Evolutionary conservation across 2,888 invertebrate species (phyloP), one percentile per base, ranked within the genome.

Genomic region (Temnothorax rugatulus): DNA sequence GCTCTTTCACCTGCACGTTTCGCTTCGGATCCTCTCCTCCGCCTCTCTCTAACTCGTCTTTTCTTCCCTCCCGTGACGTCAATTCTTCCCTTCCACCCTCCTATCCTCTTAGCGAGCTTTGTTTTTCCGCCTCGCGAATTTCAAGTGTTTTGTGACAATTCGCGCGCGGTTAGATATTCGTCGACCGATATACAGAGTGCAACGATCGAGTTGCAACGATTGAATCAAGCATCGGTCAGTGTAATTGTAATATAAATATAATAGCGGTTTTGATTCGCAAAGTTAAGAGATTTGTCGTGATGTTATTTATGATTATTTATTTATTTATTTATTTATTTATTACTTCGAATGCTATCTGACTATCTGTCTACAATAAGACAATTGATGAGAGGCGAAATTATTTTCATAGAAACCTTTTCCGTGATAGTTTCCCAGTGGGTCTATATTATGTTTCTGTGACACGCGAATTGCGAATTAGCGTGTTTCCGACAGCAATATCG

Each of bases 141-240:
- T 76, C 79, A 81, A 87, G 81, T 86, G 74, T 89, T 87, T 85
- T 84, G 76, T 59, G 73, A 82, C 85, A 71, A 83, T 85, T 79
- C 76, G 85, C 83, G 87, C 83, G 83, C 77, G 54, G 47, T 38
- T 81, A 81, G 73, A 81, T 81, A 61, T 73, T 57, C 77, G 38
- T 54, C 59, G 34, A n/a, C 13, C 59, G 59, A 59, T 79, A 73
- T 59, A 47, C 79, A 47, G 34, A 71, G 21, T 68, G 68, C 77
- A 68, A 8, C 64, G 52, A 52, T 64, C 76, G 75, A 63, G 34
- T 69, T 44, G 52, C 25, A 69, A 86, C 77, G 87, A 88, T 88
- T 84, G 52, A 75, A 5, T 34, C 29, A 74, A 59, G 18, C 34
- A 5, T 29, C 52, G 50, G 29, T 59, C 44, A 21, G 25, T 38